These are phyloP conservation scores for Edolisoma coerulescens DNA, from an alignment of 2,113 vertebrate species.

Conservation along the genomic window DNA sequence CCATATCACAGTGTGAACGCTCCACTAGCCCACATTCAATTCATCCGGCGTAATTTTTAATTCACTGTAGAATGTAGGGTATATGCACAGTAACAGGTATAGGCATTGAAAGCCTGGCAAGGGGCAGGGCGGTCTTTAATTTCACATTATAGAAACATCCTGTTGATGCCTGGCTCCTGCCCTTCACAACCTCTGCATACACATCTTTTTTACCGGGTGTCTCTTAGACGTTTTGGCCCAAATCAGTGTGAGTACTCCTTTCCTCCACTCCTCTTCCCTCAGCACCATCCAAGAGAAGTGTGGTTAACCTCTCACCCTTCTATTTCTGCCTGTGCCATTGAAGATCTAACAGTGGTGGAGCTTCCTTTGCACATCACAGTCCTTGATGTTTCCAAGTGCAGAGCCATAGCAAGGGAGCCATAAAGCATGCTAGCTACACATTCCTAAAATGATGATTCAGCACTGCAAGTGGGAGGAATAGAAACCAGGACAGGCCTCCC, in stretches of 20 bases:
- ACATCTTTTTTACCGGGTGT: not conserved
- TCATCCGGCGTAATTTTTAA: not conserved
- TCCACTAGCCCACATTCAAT: not conserved
- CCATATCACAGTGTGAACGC: too few species aligned
- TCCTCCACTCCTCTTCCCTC: not conserved
- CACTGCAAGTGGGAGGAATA: not conserved
- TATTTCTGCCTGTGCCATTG: not conserved
- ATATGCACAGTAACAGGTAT: not conserved
- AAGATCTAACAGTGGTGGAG: not conserved
- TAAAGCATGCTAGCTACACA: accelerated
- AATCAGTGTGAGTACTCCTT: not conserved
- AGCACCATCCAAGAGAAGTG: not conserved
- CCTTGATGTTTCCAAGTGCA: not conserved
- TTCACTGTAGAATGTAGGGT: not conserved
- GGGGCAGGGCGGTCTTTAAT: not conserved
- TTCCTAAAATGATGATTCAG: not conserved
- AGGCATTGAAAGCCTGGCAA: not conserved
- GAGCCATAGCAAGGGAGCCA: not conserved
- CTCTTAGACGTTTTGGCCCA: not conserved
- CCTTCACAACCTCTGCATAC: not conserved
- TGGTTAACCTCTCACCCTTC: not conserved
- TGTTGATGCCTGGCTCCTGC: not conserved
- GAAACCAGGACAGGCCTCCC: not conserved
- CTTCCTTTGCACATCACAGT: not conserved
- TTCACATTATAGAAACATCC: not conserved